Base-by-base conservation (phyloP, 1,140 invertebrate genomes). In the Agrypnia vestita region DNA sequence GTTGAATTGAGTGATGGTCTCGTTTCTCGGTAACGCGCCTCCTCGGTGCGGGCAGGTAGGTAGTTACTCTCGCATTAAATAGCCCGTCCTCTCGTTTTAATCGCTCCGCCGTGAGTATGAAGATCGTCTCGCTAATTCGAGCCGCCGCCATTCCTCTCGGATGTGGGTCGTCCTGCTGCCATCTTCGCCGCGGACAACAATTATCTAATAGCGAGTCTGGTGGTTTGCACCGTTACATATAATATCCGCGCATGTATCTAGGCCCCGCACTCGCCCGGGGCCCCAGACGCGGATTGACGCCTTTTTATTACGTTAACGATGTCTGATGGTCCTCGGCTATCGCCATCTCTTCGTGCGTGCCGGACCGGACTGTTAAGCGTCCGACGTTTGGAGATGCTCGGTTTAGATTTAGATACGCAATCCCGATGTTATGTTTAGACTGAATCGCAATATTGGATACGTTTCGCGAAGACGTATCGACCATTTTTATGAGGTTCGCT, bases 221-320 rank as follows among this genome's bases (percentile, higher is more conserved):
- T 44, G 43, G 35, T 35, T 49, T 49, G 67, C 71, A 55, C 71
- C 71, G 71, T 74, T 74, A 74, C 71, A 35, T 74, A 71, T 71
- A 19, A 71, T 64, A 71, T 73, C 53, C 51, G 47, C 71, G 21
- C 71, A 55, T 53, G 47, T 69, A 76, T 61, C 51, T 75, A 46
- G 74, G 74, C 53, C 74, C 6, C 44, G 12, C n/a, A 0, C 11
- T 47, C 17, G 74, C 74, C 74, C 7, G 12, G 44, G 74, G 74
- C 56, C 15, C 44, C 17, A 76, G 74, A 76, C 74, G 59, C 25
- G 55, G 62, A 76, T 47, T 62, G 43, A 62, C 59, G 74, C 74
- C 74, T 76, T 62, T 61, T 76, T 76, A 76, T 76, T 61, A 46
- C 71, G 71, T 73, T 49, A 71, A 71, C 72, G 51, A 75, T 75